A percentile compares a stretch with the other conserved stretches of the same genome.
Evolutionary conservation across 2,797 vertebrate species (phyloP).

Genomic region (Girardinus metallicus): DNA sequence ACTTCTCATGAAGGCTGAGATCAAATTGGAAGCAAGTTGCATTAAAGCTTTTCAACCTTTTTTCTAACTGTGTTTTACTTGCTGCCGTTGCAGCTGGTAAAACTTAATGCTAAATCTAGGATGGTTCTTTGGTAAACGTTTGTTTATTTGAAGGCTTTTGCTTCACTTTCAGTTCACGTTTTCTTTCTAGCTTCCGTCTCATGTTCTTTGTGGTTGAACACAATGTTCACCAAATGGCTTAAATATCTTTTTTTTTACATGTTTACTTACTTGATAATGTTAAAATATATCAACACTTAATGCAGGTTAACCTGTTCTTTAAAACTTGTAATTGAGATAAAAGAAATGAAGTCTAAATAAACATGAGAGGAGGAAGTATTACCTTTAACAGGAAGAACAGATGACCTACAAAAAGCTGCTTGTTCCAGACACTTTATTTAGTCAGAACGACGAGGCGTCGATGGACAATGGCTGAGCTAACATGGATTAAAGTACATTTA

Average conservation of each 20-base stretch:
- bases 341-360: not conserved
- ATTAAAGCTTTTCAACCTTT: not conserved
- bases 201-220: not conserved
- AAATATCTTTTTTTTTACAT: not conserved
- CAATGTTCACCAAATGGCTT: not conserved
- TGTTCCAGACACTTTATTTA: not conserved
- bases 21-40: not conserved
- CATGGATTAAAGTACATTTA: not conserved
- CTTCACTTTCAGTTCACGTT: not conserved
- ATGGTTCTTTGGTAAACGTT: not conserved
- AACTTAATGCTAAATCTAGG: not conserved
- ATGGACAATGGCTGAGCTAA: not conserved
- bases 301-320: too few species aligned
- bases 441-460: not conserved
- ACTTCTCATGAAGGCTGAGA: not conserved
- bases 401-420: not conserved
- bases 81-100: not conserved
- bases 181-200: not conserved
- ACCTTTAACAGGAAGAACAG: not conserved
- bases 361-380: not conserved
- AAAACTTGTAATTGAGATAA: not conserved
- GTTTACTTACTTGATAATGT: too few species aligned
- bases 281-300: not conserved
- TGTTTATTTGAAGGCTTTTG: not conserved
- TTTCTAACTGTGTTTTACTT: not conserved